A percentile compares a stretch with the other conserved stretches of the same genome.
Evolutionary conservation across 2,113 vertebrate genomes (phyloP).

Genomic region (Otus sunia): DNA sequence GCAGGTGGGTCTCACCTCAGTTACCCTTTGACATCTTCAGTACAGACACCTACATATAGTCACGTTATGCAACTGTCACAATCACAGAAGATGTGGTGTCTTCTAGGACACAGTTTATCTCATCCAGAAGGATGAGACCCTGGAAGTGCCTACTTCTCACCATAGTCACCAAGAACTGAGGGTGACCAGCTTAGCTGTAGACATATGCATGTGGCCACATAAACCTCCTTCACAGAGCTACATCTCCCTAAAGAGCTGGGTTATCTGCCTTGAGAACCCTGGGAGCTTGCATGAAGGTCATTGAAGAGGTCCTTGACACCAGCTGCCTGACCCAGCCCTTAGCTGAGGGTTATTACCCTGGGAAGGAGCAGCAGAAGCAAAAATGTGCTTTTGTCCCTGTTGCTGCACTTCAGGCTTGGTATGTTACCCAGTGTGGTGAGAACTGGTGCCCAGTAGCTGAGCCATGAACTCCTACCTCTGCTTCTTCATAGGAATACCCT

Average conservation of each 20-base stretch:
- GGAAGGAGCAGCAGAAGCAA: background rate
- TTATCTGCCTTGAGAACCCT: background rate
- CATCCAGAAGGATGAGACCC: background rate
- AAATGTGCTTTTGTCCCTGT: accelerated
- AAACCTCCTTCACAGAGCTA: background rate
- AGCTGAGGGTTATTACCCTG: background rate
- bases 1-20: background rate
- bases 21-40: background rate
- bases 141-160: background rate
- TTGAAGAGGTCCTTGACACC: background rate
- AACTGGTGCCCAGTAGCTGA: background rate
- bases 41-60: background rate
- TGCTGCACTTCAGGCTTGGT: background rate
- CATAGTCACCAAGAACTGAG: background rate
- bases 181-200: background rate
- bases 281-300: background rate
- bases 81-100: background rate
- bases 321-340: background rate
- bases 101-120: background rate
- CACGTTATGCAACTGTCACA: background rate
- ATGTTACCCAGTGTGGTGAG: background rate
- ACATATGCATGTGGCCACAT: accelerated
- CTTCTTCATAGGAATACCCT: background rate
- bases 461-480: background rate
- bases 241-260: background rate